Evolutionary conservation across 2,113 vertebrate species (phyloP).

Genomic region (Hydrochoerus hydrochaeris): DNA sequence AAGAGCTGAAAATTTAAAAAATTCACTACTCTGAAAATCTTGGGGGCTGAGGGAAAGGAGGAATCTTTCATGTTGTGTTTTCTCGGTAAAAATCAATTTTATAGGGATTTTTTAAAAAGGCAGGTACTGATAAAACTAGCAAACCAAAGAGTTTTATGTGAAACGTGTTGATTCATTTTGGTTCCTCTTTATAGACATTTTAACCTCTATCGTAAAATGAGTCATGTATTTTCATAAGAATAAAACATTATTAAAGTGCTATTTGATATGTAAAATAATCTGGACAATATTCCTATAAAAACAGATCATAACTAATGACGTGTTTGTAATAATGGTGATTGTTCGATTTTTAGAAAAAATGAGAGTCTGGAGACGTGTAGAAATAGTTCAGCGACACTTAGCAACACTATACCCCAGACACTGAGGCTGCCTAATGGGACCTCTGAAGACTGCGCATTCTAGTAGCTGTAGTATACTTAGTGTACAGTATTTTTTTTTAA

Average conservation of each 20-base stretch:
- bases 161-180: constrained; percentile 23
- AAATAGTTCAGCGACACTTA: constrained; percentile 68
- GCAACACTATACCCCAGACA: constrained; percentile 79
- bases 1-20: background rate
- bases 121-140: constrained; percentile 24
- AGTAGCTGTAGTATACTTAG: constrained; percentile 68
- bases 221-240: constrained; percentile 40
- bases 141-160: constrained; percentile 62
- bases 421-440: constrained; percentile 73
- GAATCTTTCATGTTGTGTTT: background rate
- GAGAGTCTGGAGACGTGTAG: constrained; percentile 68
- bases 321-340: background rate
- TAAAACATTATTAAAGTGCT: constrained; percentile 7
- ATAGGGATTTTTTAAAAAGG: background rate
- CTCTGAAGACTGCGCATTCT: constrained; percentile 68
- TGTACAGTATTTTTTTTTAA: constrained; percentile 85
- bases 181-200: background rate
- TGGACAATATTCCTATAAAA: constrained; percentile 17
- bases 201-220: constrained; percentile 28
- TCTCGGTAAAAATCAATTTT: background rate
- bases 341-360: constrained; percentile 52
- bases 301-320: background rate
- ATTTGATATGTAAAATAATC: constrained; percentile 12
- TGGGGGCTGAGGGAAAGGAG: background rate
- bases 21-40: background rate